phyloP scores from a whole-genome alignment of 2,888 invertebrate species.

The Odontothrips loti region DNA sequence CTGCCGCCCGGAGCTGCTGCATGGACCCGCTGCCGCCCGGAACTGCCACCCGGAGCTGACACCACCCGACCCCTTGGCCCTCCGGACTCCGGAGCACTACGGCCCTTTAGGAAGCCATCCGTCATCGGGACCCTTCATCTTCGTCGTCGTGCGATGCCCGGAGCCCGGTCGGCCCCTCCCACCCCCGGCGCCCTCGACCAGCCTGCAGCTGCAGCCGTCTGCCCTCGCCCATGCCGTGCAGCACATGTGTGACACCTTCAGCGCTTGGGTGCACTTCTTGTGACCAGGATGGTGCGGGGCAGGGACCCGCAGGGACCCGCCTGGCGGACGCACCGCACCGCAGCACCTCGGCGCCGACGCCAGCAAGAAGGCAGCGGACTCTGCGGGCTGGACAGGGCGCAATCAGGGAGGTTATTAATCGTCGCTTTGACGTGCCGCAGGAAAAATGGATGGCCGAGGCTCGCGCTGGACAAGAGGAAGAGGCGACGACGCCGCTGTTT shows the following conservation, averaged over 20 bases:
- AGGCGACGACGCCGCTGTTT: neutral
- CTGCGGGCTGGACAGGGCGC: neutral
- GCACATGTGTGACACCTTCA: no score
- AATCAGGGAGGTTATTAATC: slow-evolving; percentile 3
- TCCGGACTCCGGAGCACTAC: neutral
- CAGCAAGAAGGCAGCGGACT: neutral
- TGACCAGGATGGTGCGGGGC: no score
- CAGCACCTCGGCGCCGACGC: neutral
- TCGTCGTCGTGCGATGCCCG: neutral
- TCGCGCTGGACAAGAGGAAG: no score
- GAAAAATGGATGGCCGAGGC: neutral
- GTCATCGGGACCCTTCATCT: slow-evolving; percentile 22
- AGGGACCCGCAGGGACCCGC: no score
- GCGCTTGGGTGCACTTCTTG: no score
- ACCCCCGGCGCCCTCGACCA: neutral
- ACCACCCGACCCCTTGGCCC: no score
- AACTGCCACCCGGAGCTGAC: no score
- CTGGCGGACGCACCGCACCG: no score
- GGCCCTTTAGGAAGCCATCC: neutral
- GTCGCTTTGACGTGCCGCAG: neutral
- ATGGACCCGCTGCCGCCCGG: no score
- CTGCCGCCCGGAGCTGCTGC: no score
- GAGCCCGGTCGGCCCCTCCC: neutral
- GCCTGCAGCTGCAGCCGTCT: neutral
- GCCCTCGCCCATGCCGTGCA: neutral